Percentiles rank a stretch among this genome's conserved stretches.
phyloP scores from a whole-genome alignment of 1,140 invertebrate species.

The Eciton burchellii region DNA sequence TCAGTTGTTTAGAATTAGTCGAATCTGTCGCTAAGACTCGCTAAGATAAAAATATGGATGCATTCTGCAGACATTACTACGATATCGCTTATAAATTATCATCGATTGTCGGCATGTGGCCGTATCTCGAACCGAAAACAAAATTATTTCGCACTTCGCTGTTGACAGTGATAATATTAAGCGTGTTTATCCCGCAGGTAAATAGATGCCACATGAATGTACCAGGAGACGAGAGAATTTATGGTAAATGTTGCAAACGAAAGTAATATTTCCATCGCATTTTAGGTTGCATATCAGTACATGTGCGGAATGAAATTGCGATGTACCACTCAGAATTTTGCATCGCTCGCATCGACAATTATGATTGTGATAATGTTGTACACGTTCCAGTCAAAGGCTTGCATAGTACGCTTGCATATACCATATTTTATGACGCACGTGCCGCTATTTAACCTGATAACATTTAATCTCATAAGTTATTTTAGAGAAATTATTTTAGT shows the following conservation, averaged over 20 bases:
- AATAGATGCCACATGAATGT: background rate
- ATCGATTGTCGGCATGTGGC: conserved; percentile 29
- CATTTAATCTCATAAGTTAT: background rate
- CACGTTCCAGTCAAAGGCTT: background rate
- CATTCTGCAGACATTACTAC: conserved; percentile 13
- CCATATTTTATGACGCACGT: background rate
- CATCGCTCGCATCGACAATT: background rate
- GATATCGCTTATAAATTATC: background rate
- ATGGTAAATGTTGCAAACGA: background rate
- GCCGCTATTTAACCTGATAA: background rate
- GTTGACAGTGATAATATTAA: background rate
- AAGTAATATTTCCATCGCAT: conserved; percentile 22
- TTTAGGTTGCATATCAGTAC: conserved; percentile 16
- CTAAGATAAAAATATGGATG: too few relatives aligned
- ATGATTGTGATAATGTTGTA: background rate
- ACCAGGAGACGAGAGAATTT: background rate
- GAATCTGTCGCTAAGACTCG: too few relatives aligned
- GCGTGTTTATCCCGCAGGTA: conserved; percentile 22
- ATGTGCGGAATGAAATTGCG: background rate
- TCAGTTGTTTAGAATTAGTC: too few relatives aligned
- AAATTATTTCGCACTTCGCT: conserved; percentile 1
- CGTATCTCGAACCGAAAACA: conserved; percentile 22
- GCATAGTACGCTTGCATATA: conserved; percentile 14
- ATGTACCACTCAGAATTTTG: conserved; percentile 9
- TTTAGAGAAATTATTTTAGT: background rate